Evolutionary conservation across 2,113 vertebrate species (phyloP).

Genomic region (Tragelaphus imberbis): DNA sequence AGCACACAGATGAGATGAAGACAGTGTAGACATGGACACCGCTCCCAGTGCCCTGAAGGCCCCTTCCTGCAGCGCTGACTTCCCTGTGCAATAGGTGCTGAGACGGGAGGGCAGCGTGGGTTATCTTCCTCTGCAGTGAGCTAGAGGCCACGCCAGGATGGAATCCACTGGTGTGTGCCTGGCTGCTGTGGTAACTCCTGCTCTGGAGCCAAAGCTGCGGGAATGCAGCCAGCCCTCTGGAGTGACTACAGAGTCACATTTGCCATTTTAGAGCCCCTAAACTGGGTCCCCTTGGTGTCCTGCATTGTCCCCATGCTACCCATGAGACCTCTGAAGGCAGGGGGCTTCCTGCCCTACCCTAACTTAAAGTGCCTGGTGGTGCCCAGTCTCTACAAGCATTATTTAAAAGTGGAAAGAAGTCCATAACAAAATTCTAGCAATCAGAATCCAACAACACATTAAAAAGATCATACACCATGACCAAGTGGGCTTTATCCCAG

Average conservation of each 20-base stretch:
- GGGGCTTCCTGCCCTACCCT: background rate
- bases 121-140: background rate
- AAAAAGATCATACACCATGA: no score
- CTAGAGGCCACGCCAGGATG: background rate
- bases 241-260: background rate
- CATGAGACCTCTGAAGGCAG: background rate
- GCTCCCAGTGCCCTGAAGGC: background rate
- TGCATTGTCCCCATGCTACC: rapidly evolving
- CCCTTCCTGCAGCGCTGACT: background rate
- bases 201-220: background rate
- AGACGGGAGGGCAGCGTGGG: background rate
- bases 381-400: background rate
- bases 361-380: background rate
- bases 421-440: no score
- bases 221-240: background rate
- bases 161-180: background rate
- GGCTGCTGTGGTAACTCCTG: no score
- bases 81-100: background rate
- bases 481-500: no score
- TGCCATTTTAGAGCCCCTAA: background rate
- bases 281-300: background rate
- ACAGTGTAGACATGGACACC: rapidly evolving
- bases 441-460: no score
- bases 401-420: background rate
- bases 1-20: background rate